Percentiles rank a stretch among this genome's conserved stretches.
These are phyloP conservation scores for Apis laboriosa DNA, from an alignment of 1,140 invertebrate species.

Conservation along the genomic window DNA sequence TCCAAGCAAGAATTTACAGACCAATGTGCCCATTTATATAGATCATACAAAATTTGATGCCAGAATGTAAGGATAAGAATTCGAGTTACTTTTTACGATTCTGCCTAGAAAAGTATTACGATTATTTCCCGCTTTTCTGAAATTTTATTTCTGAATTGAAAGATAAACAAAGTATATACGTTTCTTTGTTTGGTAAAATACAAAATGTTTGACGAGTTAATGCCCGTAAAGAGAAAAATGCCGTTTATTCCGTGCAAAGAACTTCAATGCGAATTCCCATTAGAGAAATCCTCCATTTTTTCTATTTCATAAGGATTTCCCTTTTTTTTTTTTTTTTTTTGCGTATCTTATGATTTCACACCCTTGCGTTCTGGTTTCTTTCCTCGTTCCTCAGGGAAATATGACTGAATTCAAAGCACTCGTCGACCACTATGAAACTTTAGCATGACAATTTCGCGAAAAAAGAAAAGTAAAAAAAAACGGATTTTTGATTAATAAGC, in stretches of 20 bases:
- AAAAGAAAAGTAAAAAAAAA: slow-evolving; percentile 51
- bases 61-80: neutral
- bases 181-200: too few species aligned
- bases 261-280: slow-evolving; percentile 62
- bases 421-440: slow-evolving; percentile 71
- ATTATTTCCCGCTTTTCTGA: neutral
- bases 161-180: too few species aligned
- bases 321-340: slow-evolving; percentile 15
- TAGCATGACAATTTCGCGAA: slow-evolving; percentile 71
- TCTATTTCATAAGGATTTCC: slow-evolving; percentile 60
- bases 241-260: slow-evolving; percentile 12
- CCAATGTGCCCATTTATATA: neutral
- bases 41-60: neutral
- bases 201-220: neutral
- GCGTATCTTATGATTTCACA: slow-evolving; percentile 45
- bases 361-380: slow-evolving; percentile 63
- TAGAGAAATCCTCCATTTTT: slow-evolving; percentile 54
- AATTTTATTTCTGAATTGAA: neutral
- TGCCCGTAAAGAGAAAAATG: neutral
- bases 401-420: slow-evolving; percentile 73
- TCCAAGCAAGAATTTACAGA: neutral
- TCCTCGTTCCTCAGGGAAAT: slow-evolving; percentile 73
- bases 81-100: too few species aligned
- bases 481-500: slow-evolving; percentile 66
- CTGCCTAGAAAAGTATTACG: too few species aligned